These are phyloP conservation scores for Craniophora ligustri DNA, from an alignment of 2,888 invertebrate species.

Conservation along the genomic window DNA sequence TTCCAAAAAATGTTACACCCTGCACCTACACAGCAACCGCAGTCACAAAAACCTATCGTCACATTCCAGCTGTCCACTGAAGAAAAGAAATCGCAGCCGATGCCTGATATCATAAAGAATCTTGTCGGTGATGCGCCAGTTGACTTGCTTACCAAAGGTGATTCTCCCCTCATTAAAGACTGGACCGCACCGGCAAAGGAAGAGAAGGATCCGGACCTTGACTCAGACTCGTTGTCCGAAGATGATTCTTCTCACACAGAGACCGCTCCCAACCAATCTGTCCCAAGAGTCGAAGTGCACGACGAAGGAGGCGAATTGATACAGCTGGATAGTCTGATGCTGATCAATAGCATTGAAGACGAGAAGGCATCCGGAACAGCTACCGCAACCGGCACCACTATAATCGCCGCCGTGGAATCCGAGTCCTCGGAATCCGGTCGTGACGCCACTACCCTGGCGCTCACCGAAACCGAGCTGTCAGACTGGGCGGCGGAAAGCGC, in stretches of 20 bases:
- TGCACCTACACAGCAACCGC: slow-evolving; percentile 79
- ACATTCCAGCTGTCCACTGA: slow-evolving; percentile 73
- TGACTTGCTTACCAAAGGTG: slow-evolving; percentile 76
- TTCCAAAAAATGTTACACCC: slow-evolving; percentile 96
- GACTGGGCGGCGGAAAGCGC: slow-evolving; percentile 96
- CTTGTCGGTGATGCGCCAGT: slow-evolving; percentile 76
- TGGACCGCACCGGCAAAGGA: slow-evolving; percentile 85
- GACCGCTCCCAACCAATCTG: slow-evolving; percentile 80
- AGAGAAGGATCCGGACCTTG: slow-evolving; percentile 83
- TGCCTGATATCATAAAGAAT: slow-evolving; percentile 90
- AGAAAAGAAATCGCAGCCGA: slow-evolving; percentile 81
- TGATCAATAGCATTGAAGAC: slow-evolving; percentile 75
- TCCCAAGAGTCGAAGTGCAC: slow-evolving; percentile 92
- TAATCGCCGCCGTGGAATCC: slow-evolving; percentile 77
- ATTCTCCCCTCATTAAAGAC: slow-evolving; percentile 70
- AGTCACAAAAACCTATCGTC: slow-evolving; percentile 63
- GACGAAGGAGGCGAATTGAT: slow-evolving; percentile 91
- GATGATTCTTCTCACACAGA: slow-evolving; percentile 78
- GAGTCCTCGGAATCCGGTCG: slow-evolving; percentile 91
- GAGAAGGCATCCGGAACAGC: slow-evolving; percentile 71
- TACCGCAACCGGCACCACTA: slow-evolving; percentile 77
- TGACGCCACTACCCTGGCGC: slow-evolving; percentile 91
- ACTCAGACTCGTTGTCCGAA: slow-evolving; percentile 89
- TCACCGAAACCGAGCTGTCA: slow-evolving; percentile 96
- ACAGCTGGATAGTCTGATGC: slow-evolving; percentile 89